These are phyloP conservation scores for Mellilla xanthometata DNA, from an alignment of 2,888 invertebrate species.

Conservation along the genomic window DNA sequence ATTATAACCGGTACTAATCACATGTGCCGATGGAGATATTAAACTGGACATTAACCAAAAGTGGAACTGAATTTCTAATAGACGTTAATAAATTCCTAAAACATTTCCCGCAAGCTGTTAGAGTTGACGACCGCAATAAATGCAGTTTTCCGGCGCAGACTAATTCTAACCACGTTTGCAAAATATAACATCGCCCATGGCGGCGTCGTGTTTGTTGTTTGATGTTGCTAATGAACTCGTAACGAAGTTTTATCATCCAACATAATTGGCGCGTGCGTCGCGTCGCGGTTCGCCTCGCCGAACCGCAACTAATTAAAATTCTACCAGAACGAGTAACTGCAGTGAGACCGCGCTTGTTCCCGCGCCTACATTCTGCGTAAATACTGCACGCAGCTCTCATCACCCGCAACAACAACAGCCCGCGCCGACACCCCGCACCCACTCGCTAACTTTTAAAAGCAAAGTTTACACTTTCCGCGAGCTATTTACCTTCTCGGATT, in stretches of 20 bases:
- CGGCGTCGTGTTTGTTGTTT: constrained; percentile 11
- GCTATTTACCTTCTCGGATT: constrained; percentile 44
- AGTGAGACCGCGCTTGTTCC: constrained; percentile 40
- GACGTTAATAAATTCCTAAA: background rate
- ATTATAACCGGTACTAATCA: no score
- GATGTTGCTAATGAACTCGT: constrained; percentile 16
- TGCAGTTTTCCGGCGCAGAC: background rate
- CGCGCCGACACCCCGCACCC: constrained; percentile 26
- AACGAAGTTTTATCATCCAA: constrained; percentile 34
- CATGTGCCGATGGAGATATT: no score
- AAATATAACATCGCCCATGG: constrained; percentile 4
- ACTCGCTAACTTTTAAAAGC: constrained; percentile 16
- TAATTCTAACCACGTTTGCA: background rate
- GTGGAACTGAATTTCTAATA: no score
- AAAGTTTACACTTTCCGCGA: constrained; percentile 29
- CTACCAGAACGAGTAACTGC: constrained; percentile 71
- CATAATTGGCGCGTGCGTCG: constrained; percentile 42
- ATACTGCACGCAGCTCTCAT: constrained; percentile 34
- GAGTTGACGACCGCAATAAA: background rate
- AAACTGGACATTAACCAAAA: no score
- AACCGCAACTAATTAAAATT: constrained; percentile 77
- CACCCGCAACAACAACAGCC: constrained; percentile 35
- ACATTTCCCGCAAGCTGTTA: background rate
- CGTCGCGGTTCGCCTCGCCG: constrained; percentile 43
- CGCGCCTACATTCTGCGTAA: background rate